Evolutionary conservation across 2,888 invertebrate genomes (phyloP), one percentile per base, ranked within the genome.

Genomic region (Mimachlamys varia): DNA sequence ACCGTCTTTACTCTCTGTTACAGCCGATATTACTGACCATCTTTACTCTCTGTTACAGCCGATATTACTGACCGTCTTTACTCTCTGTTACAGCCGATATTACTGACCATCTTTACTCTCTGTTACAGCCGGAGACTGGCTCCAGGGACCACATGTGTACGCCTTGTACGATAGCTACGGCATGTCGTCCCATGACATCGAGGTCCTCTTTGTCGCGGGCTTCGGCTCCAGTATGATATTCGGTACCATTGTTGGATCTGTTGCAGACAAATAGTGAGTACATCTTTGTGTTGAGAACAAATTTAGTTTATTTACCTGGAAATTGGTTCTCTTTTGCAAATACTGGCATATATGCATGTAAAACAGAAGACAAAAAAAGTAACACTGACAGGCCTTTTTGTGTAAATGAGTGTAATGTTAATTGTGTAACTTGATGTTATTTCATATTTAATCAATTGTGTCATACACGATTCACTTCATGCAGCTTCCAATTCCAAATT

Each of bases 81-180:
- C 53, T 58, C 58, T 89, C 87, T 91, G 44, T 96, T 96, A 91
- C 95, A 97, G 97, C 97, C 87, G 97, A n/a, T n/a, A n/a, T 53
- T 53, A 53, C 53, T 17, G 19, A 19, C 19, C 53, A 17, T 7
- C 13, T 53, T 53, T 53, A 5, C 53, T 58, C 58, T 89, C 87
- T 91, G 44, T 96, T 96, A 91, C 95, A 97, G 97, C 97, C 87
- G 97, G 97, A 15, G 97, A 97, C 93, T 97, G 97, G 97, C 94
- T 97, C 58, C 97, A 97, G 94, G 97, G 97, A 0, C 97, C 97
- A 0, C 97, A 97, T 95, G 97, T 97, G 50, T 97, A 97, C 94
- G 97, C 97, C 4, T 94, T 97, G 89, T 97, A 97, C 94, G 97
- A 97, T 88, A 96, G 96, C 92, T 97, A 97, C 94, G 97, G 97